Percentiles rank a stretch among this genome's conserved stretches.
Conservation (phyloP, 2,888 invertebrate genomes). For the Parelbella ahira region DNA sequence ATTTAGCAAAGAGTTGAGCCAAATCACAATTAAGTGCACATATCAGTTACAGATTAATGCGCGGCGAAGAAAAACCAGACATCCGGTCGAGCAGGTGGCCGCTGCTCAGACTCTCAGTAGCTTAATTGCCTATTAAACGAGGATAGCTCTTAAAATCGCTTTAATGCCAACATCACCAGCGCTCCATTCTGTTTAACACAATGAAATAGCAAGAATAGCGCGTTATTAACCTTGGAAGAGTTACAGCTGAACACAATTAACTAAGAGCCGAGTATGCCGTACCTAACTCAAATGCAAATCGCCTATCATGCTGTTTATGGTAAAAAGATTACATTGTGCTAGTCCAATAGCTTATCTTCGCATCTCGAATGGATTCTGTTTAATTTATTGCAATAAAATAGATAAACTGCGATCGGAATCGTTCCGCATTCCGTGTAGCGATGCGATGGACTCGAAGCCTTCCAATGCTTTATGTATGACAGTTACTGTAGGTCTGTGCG, state of each 20-base stretch:
- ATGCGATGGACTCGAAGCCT: constrained; percentile 38
- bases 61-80: constrained; percentile 37
- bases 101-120: constrained; percentile 40
- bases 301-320: constrained; percentile 69
- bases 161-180: constrained; percentile 40
- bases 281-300: constrained; percentile 75
- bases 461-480: constrained; percentile 43
- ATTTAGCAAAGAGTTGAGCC: constrained; percentile 2
- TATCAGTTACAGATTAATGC: constrained; percentile 34
- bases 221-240: constrained; percentile 51
- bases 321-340: constrained; percentile 78
- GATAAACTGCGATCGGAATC: constrained; percentile 62
- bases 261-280: constrained; percentile 43
- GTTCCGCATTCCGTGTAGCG: constrained; percentile 67
- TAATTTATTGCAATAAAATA: constrained; percentile 77
- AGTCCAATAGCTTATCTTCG: constrained; percentile 64
- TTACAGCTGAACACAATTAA: constrained; percentile 63
- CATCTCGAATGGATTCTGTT: constrained; percentile 68
- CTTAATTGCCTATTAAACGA: constrained; percentile 68
- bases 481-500: constrained; percentile 38
- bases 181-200: constrained; percentile 62
- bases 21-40: constrained; percentile 17
- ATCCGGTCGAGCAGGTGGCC: constrained; percentile 45
- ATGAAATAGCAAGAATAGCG: constrained; percentile 70
- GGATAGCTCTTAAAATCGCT: constrained; percentile 58